Evolutionary conservation across 2,113 vertebrate genomes (phyloP).

Genomic region (Entomyzon cyanotis): DNA sequence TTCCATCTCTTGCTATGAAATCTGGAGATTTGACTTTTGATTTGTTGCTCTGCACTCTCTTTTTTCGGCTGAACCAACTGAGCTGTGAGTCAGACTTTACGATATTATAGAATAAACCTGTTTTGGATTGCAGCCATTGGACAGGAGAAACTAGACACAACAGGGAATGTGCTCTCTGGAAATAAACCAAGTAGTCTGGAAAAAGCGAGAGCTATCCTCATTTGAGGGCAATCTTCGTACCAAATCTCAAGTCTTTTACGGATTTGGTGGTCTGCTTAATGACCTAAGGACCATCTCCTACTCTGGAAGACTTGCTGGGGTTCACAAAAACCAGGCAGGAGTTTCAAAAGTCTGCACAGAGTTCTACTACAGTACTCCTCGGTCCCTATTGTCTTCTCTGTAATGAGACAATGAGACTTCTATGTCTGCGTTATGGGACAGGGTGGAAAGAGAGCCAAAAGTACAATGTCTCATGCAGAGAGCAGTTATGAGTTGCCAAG

Average conservation of each 20-base stretch:
- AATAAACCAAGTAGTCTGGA: constrained; percentile 64
- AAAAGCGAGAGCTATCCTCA: constrained; percentile 46
- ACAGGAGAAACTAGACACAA: constrained; percentile 61
- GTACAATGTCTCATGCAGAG: constrained; percentile 12
- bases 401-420: constrained; percentile 13
- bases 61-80: constrained; percentile 28
- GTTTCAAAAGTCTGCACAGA: background rate
- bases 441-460: constrained; percentile 27
- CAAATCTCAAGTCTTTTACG: background rate
- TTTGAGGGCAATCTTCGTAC: constrained; percentile 24
- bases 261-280: constrained; percentile 4
- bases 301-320: background rate
- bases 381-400: background rate
- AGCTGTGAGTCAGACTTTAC: constrained; percentile 50
- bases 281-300: background rate
- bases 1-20: constrained; percentile 14
- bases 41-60: constrained; percentile 6
- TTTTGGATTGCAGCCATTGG: constrained; percentile 57
- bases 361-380: background rate
- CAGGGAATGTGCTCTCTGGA: constrained; percentile 58
- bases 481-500: constrained; percentile 19
- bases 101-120: constrained; percentile 59
- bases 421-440: background rate
- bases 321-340: background rate
- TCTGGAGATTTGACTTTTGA: constrained; percentile 10